These are phyloP conservation scores for Miltochrista miniata DNA, from an alignment of 2,888 invertebrate species.

Conservation along the genomic window DNA sequence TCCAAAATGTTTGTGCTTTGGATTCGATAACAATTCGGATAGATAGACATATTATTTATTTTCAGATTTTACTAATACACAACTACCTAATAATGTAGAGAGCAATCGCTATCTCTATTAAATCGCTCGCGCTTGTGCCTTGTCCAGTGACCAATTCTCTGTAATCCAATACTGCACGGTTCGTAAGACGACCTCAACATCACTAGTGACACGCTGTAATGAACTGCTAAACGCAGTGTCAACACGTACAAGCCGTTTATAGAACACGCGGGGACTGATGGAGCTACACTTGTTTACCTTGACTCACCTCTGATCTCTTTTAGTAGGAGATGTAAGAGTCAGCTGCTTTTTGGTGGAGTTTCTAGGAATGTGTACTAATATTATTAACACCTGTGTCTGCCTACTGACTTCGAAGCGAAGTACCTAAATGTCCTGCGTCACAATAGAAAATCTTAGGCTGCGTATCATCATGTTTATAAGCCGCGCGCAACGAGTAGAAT, in stretches of 20 bases:
- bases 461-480: no score
- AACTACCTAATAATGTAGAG: no score
- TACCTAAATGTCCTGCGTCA: no score
- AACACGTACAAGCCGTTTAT: conserved; percentile 48
- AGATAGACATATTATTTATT: no score
- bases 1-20: no score
- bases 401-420: no score
- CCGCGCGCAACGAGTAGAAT: no score
- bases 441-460: no score
- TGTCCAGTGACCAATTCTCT: conserved; percentile 1
- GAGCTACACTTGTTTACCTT: conserved; percentile 9
- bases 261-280: conserved; percentile 14
- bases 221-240: conserved; percentile 70
- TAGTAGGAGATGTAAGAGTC: conserved; percentile 17
- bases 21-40: no score
- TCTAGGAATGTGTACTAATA: background rate
- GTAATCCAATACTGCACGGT: conserved; percentile 50
- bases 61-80: no score
- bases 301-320: conserved; percentile 29
- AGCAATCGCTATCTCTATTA: background rate
- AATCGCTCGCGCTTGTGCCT: conserved; percentile 3
- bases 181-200: conserved; percentile 64
- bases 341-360: conserved; percentile 10
- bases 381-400: no score
- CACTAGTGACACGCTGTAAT: conserved; percentile 55